phyloP scores from a whole-genome alignment of 2,888 invertebrate species.

The Cactoblastis cactorum region DNA sequence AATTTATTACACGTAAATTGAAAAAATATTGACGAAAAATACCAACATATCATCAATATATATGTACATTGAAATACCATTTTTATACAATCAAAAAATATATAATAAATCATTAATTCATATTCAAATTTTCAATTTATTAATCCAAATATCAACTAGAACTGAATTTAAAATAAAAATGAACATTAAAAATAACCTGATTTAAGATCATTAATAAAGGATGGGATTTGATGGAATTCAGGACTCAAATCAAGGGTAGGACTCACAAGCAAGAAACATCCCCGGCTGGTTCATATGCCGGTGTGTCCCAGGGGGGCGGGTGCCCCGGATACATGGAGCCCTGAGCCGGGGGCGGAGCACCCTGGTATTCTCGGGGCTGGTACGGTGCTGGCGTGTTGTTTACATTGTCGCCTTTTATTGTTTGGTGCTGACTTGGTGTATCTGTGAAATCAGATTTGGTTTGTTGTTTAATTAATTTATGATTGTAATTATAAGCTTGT shows the following conservation, averaged over 20 bases:
- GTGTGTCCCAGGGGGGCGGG: slow-evolving; percentile 63
- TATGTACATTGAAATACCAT: too few species aligned
- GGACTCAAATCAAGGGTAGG: slow-evolving; percentile 62
- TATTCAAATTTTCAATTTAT: not conserved
- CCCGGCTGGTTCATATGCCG: slow-evolving; percentile 71
- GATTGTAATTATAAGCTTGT: not conserved
- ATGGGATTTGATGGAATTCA: slow-evolving; percentile 34
- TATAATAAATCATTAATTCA: too few species aligned
- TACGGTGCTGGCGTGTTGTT: slow-evolving; percentile 73
- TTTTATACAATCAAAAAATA: too few species aligned
- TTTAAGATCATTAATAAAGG: slow-evolving; percentile 5
- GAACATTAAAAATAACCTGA: slow-evolving; percentile 1
- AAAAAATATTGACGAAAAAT: too few species aligned
- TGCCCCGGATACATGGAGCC: slow-evolving; percentile 55
- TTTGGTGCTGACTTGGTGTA: slow-evolving; percentile 63
- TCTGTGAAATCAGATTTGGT: slow-evolving; percentile 58
- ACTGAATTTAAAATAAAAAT: too few species aligned
- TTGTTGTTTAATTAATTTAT: slow-evolving; percentile 13
- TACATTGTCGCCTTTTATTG: slow-evolving; percentile 76
- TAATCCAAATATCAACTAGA: too few species aligned
- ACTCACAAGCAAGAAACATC: slow-evolving; percentile 78
- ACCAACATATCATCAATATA: not conserved
- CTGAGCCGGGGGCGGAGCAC: slow-evolving; percentile 46
- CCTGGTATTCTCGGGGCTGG: slow-evolving; percentile 64
- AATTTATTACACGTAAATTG: not conserved